Conservation (phyloP, 2,797 vertebrate species). For the Urosaurus nigricauda region DNA sequence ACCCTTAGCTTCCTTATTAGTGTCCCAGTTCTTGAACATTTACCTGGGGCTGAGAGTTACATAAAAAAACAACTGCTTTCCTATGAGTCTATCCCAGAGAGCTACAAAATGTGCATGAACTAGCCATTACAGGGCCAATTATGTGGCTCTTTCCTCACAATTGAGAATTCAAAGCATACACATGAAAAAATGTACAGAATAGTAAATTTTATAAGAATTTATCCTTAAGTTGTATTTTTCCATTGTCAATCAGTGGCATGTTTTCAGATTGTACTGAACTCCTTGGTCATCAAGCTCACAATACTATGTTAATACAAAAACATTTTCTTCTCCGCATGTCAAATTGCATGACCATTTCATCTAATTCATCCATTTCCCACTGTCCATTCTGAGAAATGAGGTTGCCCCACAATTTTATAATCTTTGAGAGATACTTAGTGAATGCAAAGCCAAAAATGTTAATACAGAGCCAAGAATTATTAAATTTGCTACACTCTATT, state of each 20-base stretch:
- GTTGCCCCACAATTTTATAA: conserved; percentile 50
- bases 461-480: conserved; percentile 40
- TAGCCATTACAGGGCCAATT: neutral
- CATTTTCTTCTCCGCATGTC: neutral
- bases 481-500: conserved; percentile 42
- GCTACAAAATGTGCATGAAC: too few species aligned
- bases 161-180: neutral
- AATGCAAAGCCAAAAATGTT: conserved; percentile 53
- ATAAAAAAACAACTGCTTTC: neutral
- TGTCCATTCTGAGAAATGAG: conserved; percentile 38
- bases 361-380: conserved; percentile 1
- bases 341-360: neutral
- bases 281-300: neutral
- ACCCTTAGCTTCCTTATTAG: too few species aligned
- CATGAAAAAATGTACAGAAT: neutral
- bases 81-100: neutral
- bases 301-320: neutral
- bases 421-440: conserved; percentile 52
- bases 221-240: neutral
- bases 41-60: neutral
- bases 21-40: neutral
- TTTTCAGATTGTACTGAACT: neutral
- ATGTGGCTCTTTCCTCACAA: neutral
- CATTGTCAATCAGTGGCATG: neutral
- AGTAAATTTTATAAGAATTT: conserved; percentile 4